Base-by-base conservation (phyloP, 2,113 vertebrate species). In the Lycocorax pyrrhopterus region DNA sequence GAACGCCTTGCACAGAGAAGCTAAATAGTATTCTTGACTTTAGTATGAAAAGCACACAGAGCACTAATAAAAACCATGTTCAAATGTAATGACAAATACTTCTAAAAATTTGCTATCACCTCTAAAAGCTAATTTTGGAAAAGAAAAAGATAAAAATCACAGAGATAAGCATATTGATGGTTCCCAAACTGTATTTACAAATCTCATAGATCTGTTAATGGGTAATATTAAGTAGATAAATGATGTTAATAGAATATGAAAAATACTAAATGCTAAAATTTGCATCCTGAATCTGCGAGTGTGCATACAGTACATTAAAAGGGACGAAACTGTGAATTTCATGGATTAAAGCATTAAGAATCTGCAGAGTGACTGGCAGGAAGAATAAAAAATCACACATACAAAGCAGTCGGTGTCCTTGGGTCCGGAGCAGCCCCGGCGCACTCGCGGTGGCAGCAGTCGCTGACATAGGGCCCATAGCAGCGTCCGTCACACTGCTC, bases 331-430 rank as follows among this genome's bases (percentile, higher is more conserved):
- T 0, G 47, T 29, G 68, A n/a, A 74, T 83, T 46, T 62, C 58
- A 56, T 2, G 64, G 84, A 56, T 58, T 41, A 77, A 64, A 95
- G 81, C 66, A 53, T 27, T 22, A 49, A 47, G 75, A 35, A 59
- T 6, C 13, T 46, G 41, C 56, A 68, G 75, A 17, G 52, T 21
- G 58, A 15, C n/a, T 78, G 88, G 53, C 46, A 39, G 68, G 62
- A 58, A 32, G 9, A 41, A 43, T 4, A 18, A 6, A 76, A 3
- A 18, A 43, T 12, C 49, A 23, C 69, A 98, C 99, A 2, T 98
- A 99, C 99, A 44, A 99, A 99, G 98, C 99, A 99, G 93, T 99
- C 99, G 0, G 99, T 99, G 98, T 99, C 99, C 97, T 99, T 99
- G 20, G 99, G 99, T 94, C 99, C 99, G 0, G 98, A 98, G 92